A percentile compares a stretch with the other conserved stretches of the same genome.
phyloP scores from a whole-genome alignment of 2,888 invertebrate species.

The Rosalia funebris region DNA sequence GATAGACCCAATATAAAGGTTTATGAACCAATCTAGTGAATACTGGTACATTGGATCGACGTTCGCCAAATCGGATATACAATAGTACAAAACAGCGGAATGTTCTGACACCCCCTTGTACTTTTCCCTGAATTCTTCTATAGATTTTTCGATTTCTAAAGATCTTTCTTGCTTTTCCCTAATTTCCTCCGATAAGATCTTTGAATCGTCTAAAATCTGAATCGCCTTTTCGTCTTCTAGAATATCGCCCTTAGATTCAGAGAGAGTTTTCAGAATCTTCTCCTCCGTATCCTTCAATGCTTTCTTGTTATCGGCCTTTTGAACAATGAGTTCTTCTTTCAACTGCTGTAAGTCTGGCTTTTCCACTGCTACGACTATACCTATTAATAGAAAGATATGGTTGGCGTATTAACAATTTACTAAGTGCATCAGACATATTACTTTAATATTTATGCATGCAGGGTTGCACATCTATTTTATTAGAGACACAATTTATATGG shows the following conservation, averaged over 20 bases:
- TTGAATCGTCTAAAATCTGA: constrained; percentile 86
- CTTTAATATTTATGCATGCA: no score
- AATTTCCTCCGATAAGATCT: constrained; percentile 83
- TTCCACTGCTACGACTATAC: constrained; percentile 86
- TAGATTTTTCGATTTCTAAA: constrained; percentile 79
- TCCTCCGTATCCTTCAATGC: constrained; percentile 88
- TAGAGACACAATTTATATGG: no score
- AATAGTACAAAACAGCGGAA: constrained; percentile 83
- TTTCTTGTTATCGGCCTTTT: constrained; percentile 82
- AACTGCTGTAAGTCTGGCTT: constrained; percentile 85
- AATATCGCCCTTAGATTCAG: constrained; percentile 86
- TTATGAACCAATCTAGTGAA: constrained; percentile 87
- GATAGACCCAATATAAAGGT: constrained; percentile 81
- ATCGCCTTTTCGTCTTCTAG: constrained; percentile 92
- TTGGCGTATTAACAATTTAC: no score
- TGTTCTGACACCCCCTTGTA: constrained; percentile 83
- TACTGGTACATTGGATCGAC: constrained; percentile 93
- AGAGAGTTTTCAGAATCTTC: constrained; percentile 85
- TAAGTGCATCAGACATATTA: background rate
- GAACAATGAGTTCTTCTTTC: constrained; percentile 80
- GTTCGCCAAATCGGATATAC: constrained; percentile 83
- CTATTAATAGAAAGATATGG: no score
- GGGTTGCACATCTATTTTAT: no score
- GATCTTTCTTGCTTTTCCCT: constrained; percentile 83
- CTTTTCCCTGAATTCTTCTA: constrained; percentile 78